Evolutionary conservation across 2,797 vertebrate species (phyloP).

Genomic region (Rhynchonycteris naso): DNA sequence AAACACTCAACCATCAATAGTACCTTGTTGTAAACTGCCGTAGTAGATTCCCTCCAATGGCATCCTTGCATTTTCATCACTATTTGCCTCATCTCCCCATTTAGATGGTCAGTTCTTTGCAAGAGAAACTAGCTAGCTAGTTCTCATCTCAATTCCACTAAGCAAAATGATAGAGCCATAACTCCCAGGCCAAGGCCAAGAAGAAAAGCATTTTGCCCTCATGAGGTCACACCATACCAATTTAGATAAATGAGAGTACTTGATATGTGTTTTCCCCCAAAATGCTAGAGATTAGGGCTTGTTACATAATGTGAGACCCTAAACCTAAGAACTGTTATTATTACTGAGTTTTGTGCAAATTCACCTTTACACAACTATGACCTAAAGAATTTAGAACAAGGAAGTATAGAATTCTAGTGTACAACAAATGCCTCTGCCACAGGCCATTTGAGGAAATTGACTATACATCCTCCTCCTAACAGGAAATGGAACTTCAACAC

Average conservation of each 20-base stretch:
- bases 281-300: neutral
- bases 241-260: neutral
- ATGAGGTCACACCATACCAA: neutral
- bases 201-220: neutral
- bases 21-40: neutral
- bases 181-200: neutral
- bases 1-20: neutral
- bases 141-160: neutral
- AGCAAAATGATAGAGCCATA: neutral
- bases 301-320: neutral
- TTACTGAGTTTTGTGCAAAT: neutral
- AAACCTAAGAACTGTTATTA: neutral
- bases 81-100: neutral
- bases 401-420: neutral
- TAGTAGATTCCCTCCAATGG: no score
- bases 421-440: neutral
- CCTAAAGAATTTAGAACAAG: neutral
- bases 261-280: neutral
- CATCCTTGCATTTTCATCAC: neutral
- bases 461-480: neutral
- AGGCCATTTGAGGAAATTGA: neutral
- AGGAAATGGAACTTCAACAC: neutral
- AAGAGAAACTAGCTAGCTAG: neutral
- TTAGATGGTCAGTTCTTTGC: neutral
- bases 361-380: neutral